These are phyloP conservation scores for Caracal caracal DNA, from an alignment of 2,113 vertebrate species.

Conservation along the genomic window DNA sequence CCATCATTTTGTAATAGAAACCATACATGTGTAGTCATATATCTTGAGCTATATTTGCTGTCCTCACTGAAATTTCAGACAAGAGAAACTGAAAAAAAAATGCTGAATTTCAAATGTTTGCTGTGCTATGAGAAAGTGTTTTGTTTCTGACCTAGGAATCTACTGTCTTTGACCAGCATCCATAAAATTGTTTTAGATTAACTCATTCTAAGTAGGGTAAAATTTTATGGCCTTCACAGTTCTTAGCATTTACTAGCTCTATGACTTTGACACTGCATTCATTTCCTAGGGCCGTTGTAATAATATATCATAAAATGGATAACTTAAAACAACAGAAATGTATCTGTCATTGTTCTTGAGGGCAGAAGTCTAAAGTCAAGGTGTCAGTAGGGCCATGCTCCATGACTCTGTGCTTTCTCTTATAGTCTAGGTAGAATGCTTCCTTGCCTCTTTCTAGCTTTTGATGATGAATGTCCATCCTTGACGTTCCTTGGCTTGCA, in stretches of 20 bases:
- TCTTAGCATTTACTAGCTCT: constrained; percentile 1
- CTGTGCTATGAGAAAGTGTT: neutral
- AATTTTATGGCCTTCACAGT: neutral
- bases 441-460: neutral
- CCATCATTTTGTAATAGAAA: neutral
- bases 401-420: neutral
- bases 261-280: neutral
- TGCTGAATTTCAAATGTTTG: neutral
- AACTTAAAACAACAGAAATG: neutral
- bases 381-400: neutral
- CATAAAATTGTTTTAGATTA: neutral
- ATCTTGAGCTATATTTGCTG: neutral
- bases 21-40: accelerated
- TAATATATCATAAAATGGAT: neutral
- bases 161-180: neutral
- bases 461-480: neutral
- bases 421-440: neutral
- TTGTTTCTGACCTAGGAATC: neutral
- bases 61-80: neutral
- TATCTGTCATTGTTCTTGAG: neutral
- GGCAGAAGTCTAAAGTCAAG: neutral
- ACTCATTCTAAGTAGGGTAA: neutral
- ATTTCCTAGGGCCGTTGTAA: neutral
- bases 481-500: accelerated
- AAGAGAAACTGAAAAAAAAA: neutral